A percentile compares a stretch with the other conserved stretches of the same genome.
Evolutionary conservation across 2,113 vertebrate genomes (phyloP).

Genomic region (Heterochromis multidens): DNA sequence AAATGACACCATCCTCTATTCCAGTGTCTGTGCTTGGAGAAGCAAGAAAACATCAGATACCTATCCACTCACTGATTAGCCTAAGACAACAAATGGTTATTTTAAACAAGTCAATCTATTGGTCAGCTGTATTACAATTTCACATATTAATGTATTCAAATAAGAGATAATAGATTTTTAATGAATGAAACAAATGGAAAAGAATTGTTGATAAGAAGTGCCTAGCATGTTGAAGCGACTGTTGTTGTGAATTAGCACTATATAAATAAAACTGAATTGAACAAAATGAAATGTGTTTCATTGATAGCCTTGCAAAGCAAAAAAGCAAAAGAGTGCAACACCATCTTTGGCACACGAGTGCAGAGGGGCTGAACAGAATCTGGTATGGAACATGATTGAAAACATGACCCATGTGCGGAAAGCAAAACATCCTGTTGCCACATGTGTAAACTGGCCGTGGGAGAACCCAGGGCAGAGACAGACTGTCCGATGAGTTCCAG

Average conservation of each 20-base stretch:
- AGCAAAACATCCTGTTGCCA: slow-evolving; percentile 56
- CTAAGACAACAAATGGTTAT: too few relatives aligned
- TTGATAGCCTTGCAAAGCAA: background rate
- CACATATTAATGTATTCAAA: background rate
- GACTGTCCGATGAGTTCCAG: background rate
- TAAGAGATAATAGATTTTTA: background rate
- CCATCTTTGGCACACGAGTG: background rate
- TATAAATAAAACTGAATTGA: background rate
- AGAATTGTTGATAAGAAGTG: background rate
- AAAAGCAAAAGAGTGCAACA: background rate
- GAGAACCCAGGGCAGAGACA: slow-evolving; percentile 7
- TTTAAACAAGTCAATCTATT: background rate
- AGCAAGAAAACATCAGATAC: background rate
- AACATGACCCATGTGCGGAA: slow-evolving; percentile 34
- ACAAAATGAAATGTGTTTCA: background rate
- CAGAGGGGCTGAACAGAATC: background rate
- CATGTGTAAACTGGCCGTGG: slow-evolving; percentile 26
- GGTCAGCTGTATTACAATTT: background rate
- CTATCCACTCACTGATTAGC: background rate
- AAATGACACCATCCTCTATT: background rate
- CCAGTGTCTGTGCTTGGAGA: background rate
- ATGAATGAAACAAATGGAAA: background rate
- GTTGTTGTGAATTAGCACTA: background rate
- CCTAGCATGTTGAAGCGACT: background rate
- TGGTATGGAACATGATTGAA: slow-evolving; percentile 26